These are phyloP conservation scores for Phoxinus dragarum DNA, from an alignment of 2,797 vertebrate genomes.

Conservation along the genomic window DNA sequence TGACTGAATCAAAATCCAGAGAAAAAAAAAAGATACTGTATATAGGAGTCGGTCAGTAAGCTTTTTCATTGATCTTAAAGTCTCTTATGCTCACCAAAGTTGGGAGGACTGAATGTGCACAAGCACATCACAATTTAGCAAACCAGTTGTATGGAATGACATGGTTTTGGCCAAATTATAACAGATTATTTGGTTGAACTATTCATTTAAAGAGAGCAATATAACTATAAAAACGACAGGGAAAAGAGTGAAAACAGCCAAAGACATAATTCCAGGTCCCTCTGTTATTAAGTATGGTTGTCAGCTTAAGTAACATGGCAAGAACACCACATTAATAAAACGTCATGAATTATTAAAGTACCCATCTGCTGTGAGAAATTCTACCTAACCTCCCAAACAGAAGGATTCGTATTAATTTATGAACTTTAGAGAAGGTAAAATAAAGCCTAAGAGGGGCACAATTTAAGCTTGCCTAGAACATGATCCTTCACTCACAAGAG, in stretches of 20 bases:
- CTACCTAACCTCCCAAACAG: constrained; percentile 6
- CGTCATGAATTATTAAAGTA: constrained; percentile 23
- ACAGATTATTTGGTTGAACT: too few species aligned
- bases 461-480: constrained; percentile 4
- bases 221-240: background rate
- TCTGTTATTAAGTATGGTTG: constrained; percentile 3
- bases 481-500: constrained; percentile 12
- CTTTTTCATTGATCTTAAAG: too few species aligned
- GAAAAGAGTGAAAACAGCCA: background rate
- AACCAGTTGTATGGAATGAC: background rate
- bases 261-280: background rate
- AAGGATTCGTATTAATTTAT: constrained; percentile 18
- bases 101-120: background rate
- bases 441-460: background rate
- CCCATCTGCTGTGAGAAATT: constrained; percentile 30
- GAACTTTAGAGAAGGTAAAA: constrained; percentile 20
- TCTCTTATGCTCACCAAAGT: too few species aligned
- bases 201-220: background rate
- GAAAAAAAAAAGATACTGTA: too few species aligned
- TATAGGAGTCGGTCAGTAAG: too few species aligned
- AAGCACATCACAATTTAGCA: background rate
- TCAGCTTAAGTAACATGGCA: background rate
- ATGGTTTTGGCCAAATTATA: background rate
- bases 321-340: constrained; percentile 33
- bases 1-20: too few species aligned